Evolutionary conservation across 2,113 vertebrate species (phyloP), one percentile per base, ranked within the genome.

Genomic region (Porphyrio hochstetteri): DNA sequence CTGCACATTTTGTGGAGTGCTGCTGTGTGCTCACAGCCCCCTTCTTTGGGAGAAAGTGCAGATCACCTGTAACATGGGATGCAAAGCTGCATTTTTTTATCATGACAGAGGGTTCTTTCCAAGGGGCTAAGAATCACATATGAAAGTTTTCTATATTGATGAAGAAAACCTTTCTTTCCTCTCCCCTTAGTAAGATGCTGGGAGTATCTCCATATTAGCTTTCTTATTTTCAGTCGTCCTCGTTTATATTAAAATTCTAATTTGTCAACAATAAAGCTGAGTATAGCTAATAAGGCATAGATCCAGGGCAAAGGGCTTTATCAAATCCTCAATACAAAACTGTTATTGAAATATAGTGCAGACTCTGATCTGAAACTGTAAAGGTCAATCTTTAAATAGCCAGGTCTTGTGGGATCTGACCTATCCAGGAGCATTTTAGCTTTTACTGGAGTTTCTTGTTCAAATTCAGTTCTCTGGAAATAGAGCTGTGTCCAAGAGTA

Each of bases 311-410:
- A 94, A 91, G 25, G 15, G 18, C 42, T 94, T 90, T 94, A 55
- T 75, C 67, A 55, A 28, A 38, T 10, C 35, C 44, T 86, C 67
- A 56, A n/a, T 60, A 88, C 38, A 35, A 81, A 89, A 96, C 27
- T 44, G 56, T 71, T 57, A 56, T 61, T 94, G 86, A 92, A 96
- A 86, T 90, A 71, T 16, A 93, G 80, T 42, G 28, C 77, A 93
- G 77, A 24, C 72, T 92, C 27, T 79, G 61, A 93, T 91, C 72
- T 92, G 80, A 84, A 83, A 72, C 35, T 84, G n/a, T 81, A 95
- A 96, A 96, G 92, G 95, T 96, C 93, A 95, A 6, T 88, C 94
- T 95, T 96, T 95, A 96, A 94, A 97, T 96, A 97, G 81, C 52
- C 50, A 63, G 21, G 69, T 83, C 94, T 92, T 92, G 71, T 55